These are phyloP conservation scores for Amblyornis subalaris DNA, from an alignment of 2,113 vertebrate species.

Conservation along the genomic window DNA sequence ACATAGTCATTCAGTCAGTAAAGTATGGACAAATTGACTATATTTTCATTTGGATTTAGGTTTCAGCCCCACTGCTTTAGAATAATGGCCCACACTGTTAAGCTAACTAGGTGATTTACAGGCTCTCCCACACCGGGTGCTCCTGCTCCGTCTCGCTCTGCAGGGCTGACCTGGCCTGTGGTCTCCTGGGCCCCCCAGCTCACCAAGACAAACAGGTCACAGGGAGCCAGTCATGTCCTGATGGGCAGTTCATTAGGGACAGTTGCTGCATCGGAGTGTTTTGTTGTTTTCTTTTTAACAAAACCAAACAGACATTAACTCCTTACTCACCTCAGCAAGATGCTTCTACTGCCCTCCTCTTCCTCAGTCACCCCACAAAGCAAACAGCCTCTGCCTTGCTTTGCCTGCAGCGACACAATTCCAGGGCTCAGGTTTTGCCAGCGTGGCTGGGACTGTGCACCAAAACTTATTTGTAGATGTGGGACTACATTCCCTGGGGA, in stretches of 20 bases:
- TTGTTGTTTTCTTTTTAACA: not conserved
- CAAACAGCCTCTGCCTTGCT: not conserved
- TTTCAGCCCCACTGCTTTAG: conserved; percentile 73
- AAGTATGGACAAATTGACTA: conserved; percentile 69
- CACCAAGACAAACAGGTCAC: not conserved
- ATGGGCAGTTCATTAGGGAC: conserved; percentile 50
- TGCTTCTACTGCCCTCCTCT: not conserved
- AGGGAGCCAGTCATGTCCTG: conserved; percentile 18
- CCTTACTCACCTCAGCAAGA: not conserved
- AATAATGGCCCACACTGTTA: conserved; percentile 67
- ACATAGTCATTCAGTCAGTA: conserved; percentile 66
- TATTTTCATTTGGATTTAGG: conserved; percentile 56
- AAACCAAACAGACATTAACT: conserved; percentile 24
- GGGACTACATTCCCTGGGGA: not conserved
- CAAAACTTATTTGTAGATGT: not conserved
- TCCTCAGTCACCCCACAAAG: not conserved
- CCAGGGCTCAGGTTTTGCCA: not conserved
- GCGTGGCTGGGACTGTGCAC: not conserved
- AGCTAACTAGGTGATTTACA: conserved; percentile 65
- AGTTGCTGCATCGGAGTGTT: conserved; percentile 12
- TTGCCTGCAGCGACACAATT: not conserved
- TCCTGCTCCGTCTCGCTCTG: not conserved
- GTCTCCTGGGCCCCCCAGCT: conserved; percentile 50
- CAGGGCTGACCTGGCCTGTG: conserved; percentile 19
- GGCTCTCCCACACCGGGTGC: not conserved